These are phyloP conservation scores for Germaria angustata DNA, from an alignment of 2,888 invertebrate species.

Conservation along the genomic window DNA sequence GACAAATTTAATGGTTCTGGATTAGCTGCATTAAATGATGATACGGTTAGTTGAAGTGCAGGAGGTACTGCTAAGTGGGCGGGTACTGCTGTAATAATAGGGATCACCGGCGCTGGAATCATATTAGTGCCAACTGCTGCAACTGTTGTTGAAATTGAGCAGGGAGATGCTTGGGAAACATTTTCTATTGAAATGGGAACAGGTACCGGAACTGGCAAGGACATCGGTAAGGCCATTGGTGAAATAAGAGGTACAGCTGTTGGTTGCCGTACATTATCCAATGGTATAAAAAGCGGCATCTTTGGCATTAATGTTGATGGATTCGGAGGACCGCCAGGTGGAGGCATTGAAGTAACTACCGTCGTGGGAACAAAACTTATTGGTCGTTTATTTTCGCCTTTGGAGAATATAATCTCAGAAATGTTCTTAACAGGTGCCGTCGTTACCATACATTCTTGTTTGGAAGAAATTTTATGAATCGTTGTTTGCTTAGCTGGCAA, in stretches of 20 bases:
- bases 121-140: slow-evolving; percentile 45
- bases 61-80: slow-evolving; percentile 43
- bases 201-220: slow-evolving; percentile 64
- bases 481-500: background rate
- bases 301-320: slow-evolving; percentile 68
- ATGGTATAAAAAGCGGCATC: slow-evolving; percentile 71
- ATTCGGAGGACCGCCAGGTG: slow-evolving; percentile 36
- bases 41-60: slow-evolving; percentile 26
- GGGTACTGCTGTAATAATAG: slow-evolving; percentile 52
- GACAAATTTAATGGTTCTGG: slow-evolving; percentile 73
- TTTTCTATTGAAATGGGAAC: slow-evolving; percentile 51
- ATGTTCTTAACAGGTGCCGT: background rate
- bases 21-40: slow-evolving; percentile 37
- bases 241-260: slow-evolving; percentile 15
- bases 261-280: slow-evolving; percentile 53
- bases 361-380: slow-evolving; percentile 12
- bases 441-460: background rate
- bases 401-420: slow-evolving; percentile 26
- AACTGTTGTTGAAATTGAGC: slow-evolving; percentile 57
- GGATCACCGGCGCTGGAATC: slow-evolving; percentile 53
- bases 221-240: slow-evolving; percentile 56
- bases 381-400: slow-evolving; percentile 20
- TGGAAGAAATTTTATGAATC: slow-evolving; percentile 14
- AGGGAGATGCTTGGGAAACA: slow-evolving; percentile 61
- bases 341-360: slow-evolving; percentile 28